Conservation (phyloP, 2,113 vertebrate genomes). For the Morone chrysops region DNA sequence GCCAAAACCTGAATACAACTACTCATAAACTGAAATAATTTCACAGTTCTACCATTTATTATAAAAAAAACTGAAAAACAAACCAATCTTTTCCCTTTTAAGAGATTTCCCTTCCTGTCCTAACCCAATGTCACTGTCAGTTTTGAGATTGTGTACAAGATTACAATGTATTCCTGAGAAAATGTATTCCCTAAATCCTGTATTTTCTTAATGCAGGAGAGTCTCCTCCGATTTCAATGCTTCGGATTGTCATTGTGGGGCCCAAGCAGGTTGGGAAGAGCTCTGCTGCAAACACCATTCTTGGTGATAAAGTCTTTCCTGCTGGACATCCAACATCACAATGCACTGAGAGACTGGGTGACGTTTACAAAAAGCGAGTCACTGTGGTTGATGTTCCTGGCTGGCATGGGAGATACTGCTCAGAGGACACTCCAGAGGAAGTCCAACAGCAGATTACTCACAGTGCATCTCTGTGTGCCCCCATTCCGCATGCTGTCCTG, state of each 20-base stretch:
- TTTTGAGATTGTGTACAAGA: neutral
- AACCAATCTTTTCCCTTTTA: neutral
- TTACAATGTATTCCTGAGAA: neutral
- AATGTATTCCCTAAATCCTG: neutral
- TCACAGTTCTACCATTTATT: too few relatives aligned
- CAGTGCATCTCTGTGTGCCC: conserved; percentile 21
- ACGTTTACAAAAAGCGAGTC: neutral
- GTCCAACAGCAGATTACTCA: conserved; percentile 33
- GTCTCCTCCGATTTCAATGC: neutral
- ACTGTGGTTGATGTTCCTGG: conserved; percentile 63
- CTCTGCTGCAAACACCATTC: conserved; percentile 47
- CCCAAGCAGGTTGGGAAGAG: conserved; percentile 62
- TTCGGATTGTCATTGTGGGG: conserved; percentile 56
- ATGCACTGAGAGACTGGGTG: neutral
- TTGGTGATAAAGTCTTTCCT: conserved; percentile 38
- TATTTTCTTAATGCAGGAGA: conserved; percentile 13
- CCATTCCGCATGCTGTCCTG: conserved; percentile 40
- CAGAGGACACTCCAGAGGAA: conserved; percentile 44
- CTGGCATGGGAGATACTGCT: conserved; percentile 65
- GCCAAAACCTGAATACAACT: too few relatives aligned
- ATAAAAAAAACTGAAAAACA: too few relatives aligned
- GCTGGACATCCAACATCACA: conserved; percentile 5
- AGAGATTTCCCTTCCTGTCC: neutral
- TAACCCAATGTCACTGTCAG: neutral
- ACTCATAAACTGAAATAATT: too few relatives aligned